Base-by-base conservation (phyloP, 2,113 vertebrate species). In the Phyllostomus hastatus region DNA sequence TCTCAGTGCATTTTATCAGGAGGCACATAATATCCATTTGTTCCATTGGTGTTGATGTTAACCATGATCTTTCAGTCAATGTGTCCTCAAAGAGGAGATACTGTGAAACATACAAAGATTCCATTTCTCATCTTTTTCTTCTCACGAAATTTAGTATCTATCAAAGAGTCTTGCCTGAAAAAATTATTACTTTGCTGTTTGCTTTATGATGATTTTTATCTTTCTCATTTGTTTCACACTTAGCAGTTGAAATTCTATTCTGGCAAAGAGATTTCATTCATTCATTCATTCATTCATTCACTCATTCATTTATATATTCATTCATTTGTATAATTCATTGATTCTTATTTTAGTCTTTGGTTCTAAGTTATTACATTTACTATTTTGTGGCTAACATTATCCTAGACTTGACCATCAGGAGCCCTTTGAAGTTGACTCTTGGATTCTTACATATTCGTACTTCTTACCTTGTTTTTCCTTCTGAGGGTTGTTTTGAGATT, bases 401-500 rank as follows among this genome's bases (percentile, higher is more conserved):
- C 17, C 57, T 85, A 95, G 69, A 69, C 16, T 75, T 81, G 43
- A 7, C 10, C n/a, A 38, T 66, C 41, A 31, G 59, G 92, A 86
- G 46, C 33, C 3, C 10, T 94, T 84, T 95, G 31, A 88, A 76
- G 31, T 70, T 94, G 64, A 8, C 48, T 80, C 52, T 59, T 90
- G n/a, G 76, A 64, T 89, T 24, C 52, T 73, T 94, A 86, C 38
- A 38, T 41, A n/a, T 28, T 89, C 66, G 87, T 90, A 50, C 28
- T 31, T 93, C 2, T 93, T 81, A 38, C 72, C 19, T 80, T 94
- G 69, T 26, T 95, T 95, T 89, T 79, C 31, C 16, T 93, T 90
- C 84, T 87, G 57, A 94, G 54, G 35, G 26, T 59, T 95, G 17
- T 28, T 15, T 48, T 33, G 24, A 75, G 31, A 19, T 31, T 96